Conservation (phyloP, 2,797 vertebrate species). For the Erethizon dorsatum region DNA sequence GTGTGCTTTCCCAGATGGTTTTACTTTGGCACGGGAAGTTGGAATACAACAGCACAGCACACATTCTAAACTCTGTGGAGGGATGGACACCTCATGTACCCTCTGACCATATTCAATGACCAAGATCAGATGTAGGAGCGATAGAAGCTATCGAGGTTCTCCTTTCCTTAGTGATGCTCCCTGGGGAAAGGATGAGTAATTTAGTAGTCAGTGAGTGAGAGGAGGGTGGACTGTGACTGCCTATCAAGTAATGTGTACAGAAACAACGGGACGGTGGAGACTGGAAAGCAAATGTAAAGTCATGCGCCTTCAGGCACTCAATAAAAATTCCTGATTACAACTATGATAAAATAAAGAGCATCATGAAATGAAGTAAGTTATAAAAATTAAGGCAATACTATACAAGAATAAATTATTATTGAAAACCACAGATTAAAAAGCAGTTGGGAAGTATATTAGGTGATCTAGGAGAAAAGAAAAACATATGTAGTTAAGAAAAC, state of each 20-base stretch:
- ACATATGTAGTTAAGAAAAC: neutral
- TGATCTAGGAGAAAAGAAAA: conserved; percentile 10
- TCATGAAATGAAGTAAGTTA: neutral
- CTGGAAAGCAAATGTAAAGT: neutral
- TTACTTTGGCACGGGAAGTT: neutral
- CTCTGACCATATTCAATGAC: neutral
- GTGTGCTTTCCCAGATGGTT: neutral
- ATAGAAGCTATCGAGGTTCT: conserved; percentile 2
- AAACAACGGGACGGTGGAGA: neutral
- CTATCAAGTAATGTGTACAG: neutral
- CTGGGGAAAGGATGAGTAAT: conserved; percentile 2
- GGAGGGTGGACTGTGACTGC: neutral
- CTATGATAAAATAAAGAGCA: neutral
- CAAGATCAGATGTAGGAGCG: conserved; percentile 10
- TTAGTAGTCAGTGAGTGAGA: neutral
- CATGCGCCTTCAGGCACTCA: neutral
- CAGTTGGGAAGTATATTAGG: neutral
- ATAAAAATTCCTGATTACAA: conserved; percentile 5
- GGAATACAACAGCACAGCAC: neutral
- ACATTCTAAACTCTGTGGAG: neutral
- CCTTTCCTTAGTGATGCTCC: neutral
- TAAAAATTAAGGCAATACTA: neutral
- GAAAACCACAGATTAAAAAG: conserved; percentile 9
- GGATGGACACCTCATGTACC: neutral
- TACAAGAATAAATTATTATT: neutral